These are phyloP conservation scores for Pseudopipra pipra DNA, from an alignment of 2,113 vertebrate genomes.

Conservation along the genomic window DNA sequence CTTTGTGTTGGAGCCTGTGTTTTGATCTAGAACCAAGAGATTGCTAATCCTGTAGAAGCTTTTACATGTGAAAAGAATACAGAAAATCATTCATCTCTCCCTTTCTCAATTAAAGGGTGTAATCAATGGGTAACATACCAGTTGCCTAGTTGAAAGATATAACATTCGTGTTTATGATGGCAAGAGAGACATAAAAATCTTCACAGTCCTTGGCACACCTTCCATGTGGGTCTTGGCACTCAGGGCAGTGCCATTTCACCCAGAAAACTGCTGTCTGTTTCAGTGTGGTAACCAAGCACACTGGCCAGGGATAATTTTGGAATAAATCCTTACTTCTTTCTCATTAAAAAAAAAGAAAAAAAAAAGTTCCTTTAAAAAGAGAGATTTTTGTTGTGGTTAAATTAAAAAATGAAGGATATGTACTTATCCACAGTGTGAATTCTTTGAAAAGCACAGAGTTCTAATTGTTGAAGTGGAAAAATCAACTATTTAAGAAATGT, in stretches of 20 bases:
- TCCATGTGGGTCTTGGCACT: constrained; percentile 51
- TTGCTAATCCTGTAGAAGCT: neutral
- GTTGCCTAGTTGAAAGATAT: constrained; percentile 3
- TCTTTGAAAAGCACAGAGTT: constrained; percentile 75
- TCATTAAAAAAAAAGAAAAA: neutral
- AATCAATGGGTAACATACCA: neutral
- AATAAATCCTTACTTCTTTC: neutral
- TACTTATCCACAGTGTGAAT: constrained; percentile 68
- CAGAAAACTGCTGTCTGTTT: constrained; percentile 55
- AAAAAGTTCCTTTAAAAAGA: neutral
- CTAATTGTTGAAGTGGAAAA: constrained; percentile 81
- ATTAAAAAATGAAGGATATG: constrained; percentile 76
- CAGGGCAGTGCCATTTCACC: constrained; percentile 33
- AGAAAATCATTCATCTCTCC: constrained; percentile 25
- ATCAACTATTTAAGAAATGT: constrained; percentile 79
- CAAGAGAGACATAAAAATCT: constrained; percentile 17
- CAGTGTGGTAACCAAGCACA: constrained; percentile 30
- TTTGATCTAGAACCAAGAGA: neutral
- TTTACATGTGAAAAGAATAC: constrained; percentile 1
- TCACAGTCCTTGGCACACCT: constrained; percentile 3
- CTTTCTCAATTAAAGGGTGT: neutral
- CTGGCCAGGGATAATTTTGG: constrained; percentile 39
- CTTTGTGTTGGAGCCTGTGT: neutral
- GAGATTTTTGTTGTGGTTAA: constrained; percentile 66
- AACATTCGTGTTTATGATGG: constrained; percentile 40